Conservation (phyloP, 2,113 vertebrate species). For the Podocnemis expansa region DNA sequence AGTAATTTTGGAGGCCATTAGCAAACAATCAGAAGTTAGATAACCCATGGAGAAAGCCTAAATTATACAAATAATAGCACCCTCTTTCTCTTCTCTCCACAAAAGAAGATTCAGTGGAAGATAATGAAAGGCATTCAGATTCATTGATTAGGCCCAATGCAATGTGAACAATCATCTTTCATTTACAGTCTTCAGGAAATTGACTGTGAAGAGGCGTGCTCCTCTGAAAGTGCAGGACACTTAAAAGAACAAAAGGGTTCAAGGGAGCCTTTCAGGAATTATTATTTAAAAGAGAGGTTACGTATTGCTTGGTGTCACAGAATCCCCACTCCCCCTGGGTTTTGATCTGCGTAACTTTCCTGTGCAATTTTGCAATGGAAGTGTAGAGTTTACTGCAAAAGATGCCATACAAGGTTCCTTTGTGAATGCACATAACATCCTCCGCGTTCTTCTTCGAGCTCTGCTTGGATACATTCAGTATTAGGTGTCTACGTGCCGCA, state of each 20-base stretch:
- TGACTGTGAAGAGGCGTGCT: slow-evolving; percentile 31
- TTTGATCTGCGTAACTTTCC: too few relatives aligned
- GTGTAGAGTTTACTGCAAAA: too few relatives aligned
- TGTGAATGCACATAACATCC: too few relatives aligned
- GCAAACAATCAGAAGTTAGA: slow-evolving; percentile 23
- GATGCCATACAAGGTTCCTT: too few relatives aligned
- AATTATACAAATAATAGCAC: not conserved
- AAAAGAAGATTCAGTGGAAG: rapidly evolving
- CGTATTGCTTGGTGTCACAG: not conserved
- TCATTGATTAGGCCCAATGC: rapidly evolving
- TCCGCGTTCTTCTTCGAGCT: too few relatives aligned
- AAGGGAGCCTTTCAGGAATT: not conserved
- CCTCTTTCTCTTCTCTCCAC: not conserved
- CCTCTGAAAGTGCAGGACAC: not conserved
- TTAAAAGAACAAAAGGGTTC: slow-evolving; percentile 30
- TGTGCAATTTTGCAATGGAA: too few relatives aligned
- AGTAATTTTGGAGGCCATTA: slow-evolving; percentile 42
- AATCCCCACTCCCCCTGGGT: too few relatives aligned
- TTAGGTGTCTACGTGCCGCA: too few relatives aligned
- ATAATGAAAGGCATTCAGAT: slow-evolving; percentile 4
- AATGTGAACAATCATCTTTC: not conserved
- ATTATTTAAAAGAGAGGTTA: not conserved
- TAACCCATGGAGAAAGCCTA: not conserved
- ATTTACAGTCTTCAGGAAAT: not conserved
- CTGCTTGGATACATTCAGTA: too few relatives aligned